Evolutionary conservation across 64 coral and sea anemone genomes (phyloP).

Genomic region (Astreopora myriophthalma): DNA sequence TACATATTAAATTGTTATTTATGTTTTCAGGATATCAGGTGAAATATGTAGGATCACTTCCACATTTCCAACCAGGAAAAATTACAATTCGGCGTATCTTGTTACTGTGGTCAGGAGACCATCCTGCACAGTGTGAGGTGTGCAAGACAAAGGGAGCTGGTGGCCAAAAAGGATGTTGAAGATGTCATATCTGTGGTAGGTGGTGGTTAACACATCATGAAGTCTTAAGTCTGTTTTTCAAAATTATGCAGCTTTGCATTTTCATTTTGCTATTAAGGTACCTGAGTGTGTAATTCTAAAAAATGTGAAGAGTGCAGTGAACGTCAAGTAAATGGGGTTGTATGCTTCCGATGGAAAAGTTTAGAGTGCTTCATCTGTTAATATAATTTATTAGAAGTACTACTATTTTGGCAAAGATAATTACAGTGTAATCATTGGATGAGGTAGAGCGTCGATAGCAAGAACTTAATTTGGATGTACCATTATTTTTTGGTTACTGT

Average conservation of each 20-base stretch:
- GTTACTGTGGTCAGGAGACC: constrained; percentile 28
- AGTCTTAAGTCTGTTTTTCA: too few relatives aligned
- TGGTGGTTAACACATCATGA: neutral
- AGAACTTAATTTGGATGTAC: neutral
- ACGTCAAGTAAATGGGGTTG: too few relatives aligned
- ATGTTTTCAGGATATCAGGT: constrained; percentile 37
- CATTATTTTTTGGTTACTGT: neutral
- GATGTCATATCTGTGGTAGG: constrained; percentile 47
- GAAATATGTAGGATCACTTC: constrained; percentile 19
- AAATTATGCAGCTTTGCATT: neutral
- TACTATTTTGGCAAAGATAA: too few relatives aligned
- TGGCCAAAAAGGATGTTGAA: constrained; percentile 42
- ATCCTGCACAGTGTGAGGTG: constrained; percentile 42
- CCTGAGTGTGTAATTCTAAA: too few relatives aligned
- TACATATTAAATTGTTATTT: neutral
- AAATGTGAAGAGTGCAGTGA: too few relatives aligned
- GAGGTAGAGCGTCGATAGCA: too few relatives aligned
- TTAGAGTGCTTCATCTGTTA: too few relatives aligned
- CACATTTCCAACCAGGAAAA: neutral
- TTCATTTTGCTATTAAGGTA: too few relatives aligned
- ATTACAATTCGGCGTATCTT: constrained; percentile 6
- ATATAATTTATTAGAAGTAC: too few relatives aligned
- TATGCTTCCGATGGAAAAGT: too few relatives aligned
- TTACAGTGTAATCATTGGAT: too few relatives aligned
- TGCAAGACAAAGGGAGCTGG: constrained; percentile 44